Conservation (phyloP, 1,140 invertebrate species). For the Stenopsyche tienmushanensis region DNA sequence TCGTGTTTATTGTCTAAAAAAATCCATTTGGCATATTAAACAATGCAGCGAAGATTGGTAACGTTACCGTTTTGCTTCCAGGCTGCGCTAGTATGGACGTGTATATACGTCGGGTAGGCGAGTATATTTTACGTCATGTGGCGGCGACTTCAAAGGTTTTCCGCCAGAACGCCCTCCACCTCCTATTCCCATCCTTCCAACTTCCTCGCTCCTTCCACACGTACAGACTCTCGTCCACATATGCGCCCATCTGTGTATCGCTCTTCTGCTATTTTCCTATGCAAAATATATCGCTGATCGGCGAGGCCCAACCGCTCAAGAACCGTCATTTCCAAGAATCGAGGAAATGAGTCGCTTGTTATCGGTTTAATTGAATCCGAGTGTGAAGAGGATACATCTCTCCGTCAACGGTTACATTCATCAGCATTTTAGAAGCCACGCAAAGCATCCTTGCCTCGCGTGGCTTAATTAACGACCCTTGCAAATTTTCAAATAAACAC, state of each 20-base stretch:
- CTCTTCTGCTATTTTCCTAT: constrained; percentile 19
- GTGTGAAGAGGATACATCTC: neutral
- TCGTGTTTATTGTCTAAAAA: too few relatives aligned
- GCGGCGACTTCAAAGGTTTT: constrained; percentile 37
- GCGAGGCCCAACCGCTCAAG: neutral
- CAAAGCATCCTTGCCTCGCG: too few relatives aligned
- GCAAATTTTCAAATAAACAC: too few relatives aligned
- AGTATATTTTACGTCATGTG: constrained; percentile 25
- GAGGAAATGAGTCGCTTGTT: neutral
- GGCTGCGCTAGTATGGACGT: neutral
- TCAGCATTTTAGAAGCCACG: too few relatives aligned
- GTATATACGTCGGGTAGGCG: neutral
- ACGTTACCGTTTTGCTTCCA: neutral
- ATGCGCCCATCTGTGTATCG: neutral
- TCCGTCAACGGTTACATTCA: too few relatives aligned
- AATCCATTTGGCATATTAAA: neutral
- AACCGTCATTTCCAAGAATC: neutral
- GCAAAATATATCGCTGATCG: constrained; percentile 12
- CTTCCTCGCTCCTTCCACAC: constrained; percentile 7
- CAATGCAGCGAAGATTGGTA: too few relatives aligned
- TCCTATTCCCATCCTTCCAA: neutral
- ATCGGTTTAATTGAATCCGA: neutral
- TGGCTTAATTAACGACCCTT: too few relatives aligned
- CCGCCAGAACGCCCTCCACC: neutral
- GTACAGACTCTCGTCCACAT: neutral